Percentiles rank a stretch among this genome's conserved stretches.
These are phyloP conservation scores for Osmerus eperlanus DNA, from an alignment of 2,113 vertebrate genomes.

Conservation along the genomic window DNA sequence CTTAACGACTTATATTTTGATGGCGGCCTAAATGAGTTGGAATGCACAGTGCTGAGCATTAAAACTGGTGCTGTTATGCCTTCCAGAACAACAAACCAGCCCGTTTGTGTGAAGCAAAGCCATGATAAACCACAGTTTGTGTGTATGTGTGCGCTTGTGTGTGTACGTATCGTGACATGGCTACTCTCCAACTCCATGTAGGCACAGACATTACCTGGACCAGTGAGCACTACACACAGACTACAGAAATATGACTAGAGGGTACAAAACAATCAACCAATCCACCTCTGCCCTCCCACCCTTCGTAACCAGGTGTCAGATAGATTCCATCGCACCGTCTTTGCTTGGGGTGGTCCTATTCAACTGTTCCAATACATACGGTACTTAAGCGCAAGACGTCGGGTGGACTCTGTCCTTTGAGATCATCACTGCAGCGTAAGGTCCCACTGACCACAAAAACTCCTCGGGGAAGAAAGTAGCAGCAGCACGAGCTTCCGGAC, in stretches of 20 bases:
- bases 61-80: conserved; percentile 15
- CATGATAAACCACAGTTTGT: conserved; percentile 17
- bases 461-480: neutral
- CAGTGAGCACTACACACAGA: conserved; percentile 13
- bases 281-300: neutral
- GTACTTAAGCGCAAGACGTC: too few species aligned
- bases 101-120: neutral
- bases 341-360: conserved; percentile 4
- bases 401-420: too few species aligned
- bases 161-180: conserved; percentile 23
- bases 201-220: conserved; percentile 35
- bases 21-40: conserved; percentile 33
- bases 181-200: conserved; percentile 15
- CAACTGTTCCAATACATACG: conserved; percentile 1
- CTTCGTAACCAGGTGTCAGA: conserved; percentile 13
- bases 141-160: neutral
- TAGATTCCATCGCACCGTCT: conserved; percentile 13
- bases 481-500: too few species aligned
- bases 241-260: conserved; percentile 10
- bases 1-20: conserved; percentile 24
- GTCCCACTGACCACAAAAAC: too few species aligned
- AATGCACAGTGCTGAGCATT: conserved; percentile 2
- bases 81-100: conserved; percentile 29
- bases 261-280: conserved; percentile 25
- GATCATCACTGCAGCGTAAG: too few species aligned